Conservation (phyloP, 2,888 invertebrate genomes). For the Lasioglossum pauxillum region DNA sequence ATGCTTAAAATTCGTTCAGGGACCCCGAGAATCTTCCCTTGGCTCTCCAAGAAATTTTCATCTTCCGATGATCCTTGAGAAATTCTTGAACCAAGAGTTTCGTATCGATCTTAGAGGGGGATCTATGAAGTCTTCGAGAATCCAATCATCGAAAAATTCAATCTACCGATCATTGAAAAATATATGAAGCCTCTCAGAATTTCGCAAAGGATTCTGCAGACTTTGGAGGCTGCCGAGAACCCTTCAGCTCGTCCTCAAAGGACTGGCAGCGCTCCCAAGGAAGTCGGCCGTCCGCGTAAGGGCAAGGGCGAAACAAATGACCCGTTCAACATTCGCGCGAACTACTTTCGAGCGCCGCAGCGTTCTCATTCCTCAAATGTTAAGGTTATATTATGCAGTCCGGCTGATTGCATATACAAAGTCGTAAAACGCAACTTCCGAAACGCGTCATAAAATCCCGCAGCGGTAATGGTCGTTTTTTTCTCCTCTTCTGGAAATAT, state of each 20-base stretch:
- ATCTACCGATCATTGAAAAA: too few relatives aligned
- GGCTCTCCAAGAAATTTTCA: background rate
- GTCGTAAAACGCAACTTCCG: constrained; percentile 3
- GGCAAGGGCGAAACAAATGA: background rate
- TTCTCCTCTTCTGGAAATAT: background rate
- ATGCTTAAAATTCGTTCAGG: background rate
- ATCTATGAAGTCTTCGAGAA: too few relatives aligned
- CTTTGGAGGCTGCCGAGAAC: background rate
- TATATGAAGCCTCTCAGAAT: background rate
- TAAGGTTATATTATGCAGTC: background rate
- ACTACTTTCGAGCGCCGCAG: background rate
- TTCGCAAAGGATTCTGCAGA: background rate
- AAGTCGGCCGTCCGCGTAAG: background rate
- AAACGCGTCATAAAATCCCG: background rate
- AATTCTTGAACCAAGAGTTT: too few relatives aligned
- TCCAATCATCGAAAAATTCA: too few relatives aligned
- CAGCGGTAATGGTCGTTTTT: background rate
- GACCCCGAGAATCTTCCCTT: background rate
- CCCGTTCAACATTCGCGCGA: background rate
- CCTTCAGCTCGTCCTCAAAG: background rate
- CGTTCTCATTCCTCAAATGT: background rate
- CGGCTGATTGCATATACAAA: background rate
- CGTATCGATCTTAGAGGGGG: too few relatives aligned
- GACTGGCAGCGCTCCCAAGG: background rate
- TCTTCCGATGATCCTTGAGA: too few relatives aligned